Evolutionary conservation across 2,113 vertebrate species (phyloP).

Genomic region (Vimba vimba): DNA sequence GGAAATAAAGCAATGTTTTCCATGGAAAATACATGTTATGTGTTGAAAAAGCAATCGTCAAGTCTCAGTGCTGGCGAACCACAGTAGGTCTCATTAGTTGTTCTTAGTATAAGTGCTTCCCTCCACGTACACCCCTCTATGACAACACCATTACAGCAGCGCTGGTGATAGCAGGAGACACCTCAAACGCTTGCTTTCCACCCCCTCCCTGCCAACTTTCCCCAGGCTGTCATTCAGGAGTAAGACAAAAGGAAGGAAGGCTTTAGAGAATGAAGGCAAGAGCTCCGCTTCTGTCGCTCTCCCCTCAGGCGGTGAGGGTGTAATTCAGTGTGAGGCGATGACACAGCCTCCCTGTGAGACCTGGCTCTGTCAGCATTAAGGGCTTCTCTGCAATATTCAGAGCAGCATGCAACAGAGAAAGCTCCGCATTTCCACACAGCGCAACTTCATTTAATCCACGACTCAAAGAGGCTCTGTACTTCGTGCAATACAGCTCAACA

Average conservation of each 20-base stretch:
- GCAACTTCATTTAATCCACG: slow-evolving; percentile 12
- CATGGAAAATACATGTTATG: slow-evolving; percentile 25
- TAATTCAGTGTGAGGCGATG: slow-evolving; percentile 54
- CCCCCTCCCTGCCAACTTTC: slow-evolving; percentile 34
- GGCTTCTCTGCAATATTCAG: slow-evolving; percentile 51
- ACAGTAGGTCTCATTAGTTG: slow-evolving; percentile 44
- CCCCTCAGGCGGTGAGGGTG: slow-evolving; percentile 51
- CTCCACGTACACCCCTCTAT: slow-evolving; percentile 14
- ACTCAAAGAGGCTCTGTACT: background rate
- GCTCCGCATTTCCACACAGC: slow-evolving; percentile 23
- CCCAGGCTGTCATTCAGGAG: slow-evolving; percentile 46
- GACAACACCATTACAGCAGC: slow-evolving; percentile 47
- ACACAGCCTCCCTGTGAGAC: slow-evolving; percentile 45
- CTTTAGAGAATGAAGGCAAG: slow-evolving; percentile 47
- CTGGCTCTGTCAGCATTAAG: slow-evolving; percentile 53
- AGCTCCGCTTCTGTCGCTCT: slow-evolving; percentile 37
- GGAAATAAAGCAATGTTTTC: background rate
- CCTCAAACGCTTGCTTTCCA: slow-evolving; percentile 32
- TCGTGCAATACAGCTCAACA: background rate
- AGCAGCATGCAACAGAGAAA: slow-evolving; percentile 34
- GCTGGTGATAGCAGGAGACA: slow-evolving; percentile 40
- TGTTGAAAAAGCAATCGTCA: slow-evolving; percentile 22
- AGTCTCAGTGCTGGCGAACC: slow-evolving; percentile 22
- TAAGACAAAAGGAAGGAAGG: slow-evolving; percentile 54
- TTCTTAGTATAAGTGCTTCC: slow-evolving; percentile 23